Conservation (phyloP, 2,888 invertebrate species). For the Dicycla oo region DNA sequence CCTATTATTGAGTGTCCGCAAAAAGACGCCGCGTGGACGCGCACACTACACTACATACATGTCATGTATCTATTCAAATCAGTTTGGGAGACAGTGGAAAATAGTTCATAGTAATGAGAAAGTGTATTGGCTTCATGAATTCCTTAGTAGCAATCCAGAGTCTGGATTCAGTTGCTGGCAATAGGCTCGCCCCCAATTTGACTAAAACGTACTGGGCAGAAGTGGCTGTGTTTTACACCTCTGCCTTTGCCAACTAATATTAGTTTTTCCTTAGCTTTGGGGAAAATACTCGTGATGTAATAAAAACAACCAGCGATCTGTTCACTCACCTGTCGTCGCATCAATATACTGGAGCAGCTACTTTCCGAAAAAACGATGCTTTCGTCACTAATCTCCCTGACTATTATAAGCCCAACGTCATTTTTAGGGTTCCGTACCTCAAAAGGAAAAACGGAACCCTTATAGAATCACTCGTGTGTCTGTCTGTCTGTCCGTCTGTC, state of each 20-base stretch:
- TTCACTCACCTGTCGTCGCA: no score
- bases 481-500: no score
- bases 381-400: not conserved
- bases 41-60: not conserved
- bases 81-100: not conserved
- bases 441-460: no score
- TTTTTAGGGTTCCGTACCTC: no score
- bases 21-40: not conserved
- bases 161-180: not conserved
- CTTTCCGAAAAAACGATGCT: not conserved
- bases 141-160: not conserved
- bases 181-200: not conserved
- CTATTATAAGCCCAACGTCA: not conserved
- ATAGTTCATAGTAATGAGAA: no score
- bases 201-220: not conserved
- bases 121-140: not conserved
- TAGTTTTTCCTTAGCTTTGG: no score
- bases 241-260: no score
- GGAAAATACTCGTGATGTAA: no score
- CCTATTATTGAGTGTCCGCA: conserved; percentile 6
- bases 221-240: not conserved
- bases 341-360: not conserved
- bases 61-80: conserved; percentile 4
- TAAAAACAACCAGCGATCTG: no score
- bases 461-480: no score